Conservation (phyloP, 2,888 invertebrate species). For the Pollenia griseotomentosa region DNA sequence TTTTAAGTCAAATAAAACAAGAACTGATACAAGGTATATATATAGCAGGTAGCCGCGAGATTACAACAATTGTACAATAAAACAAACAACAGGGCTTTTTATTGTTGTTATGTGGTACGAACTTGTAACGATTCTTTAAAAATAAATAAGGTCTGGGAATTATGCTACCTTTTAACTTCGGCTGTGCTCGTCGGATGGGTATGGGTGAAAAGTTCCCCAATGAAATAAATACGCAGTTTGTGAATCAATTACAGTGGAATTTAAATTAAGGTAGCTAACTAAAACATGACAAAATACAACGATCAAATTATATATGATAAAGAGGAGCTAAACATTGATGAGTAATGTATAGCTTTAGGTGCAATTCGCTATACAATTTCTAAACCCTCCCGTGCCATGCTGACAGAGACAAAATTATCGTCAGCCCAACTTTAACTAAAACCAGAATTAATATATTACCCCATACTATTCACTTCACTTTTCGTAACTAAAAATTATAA, state of each 20-base stretch:
- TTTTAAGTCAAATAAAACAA: too few species aligned
- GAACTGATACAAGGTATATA: too few species aligned
- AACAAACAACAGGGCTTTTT: too few species aligned
- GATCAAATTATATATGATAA: neutral
- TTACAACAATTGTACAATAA: too few species aligned
- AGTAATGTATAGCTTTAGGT: neutral
- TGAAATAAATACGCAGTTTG: neutral
- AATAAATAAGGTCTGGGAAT: neutral
- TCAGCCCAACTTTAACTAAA: neutral
- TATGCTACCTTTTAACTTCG: conserved; percentile 13
- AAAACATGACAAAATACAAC: neutral
- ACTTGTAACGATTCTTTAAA: neutral
- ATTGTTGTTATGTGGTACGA: too few species aligned
- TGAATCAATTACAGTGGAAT: conserved; percentile 1
- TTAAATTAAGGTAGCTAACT: neutral
- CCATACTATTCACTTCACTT: conserved; percentile 12
- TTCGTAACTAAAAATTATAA: neutral
- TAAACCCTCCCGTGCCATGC: conserved; percentile 8
- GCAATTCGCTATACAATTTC: neutral
- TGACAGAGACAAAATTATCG: neutral
- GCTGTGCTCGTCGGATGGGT: conserved; percentile 14
- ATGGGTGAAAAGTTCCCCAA: neutral
- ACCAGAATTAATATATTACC: neutral
- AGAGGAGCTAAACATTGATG: neutral
- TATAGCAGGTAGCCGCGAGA: too few species aligned